Conservation (phyloP, 1,140 invertebrate species). For the Nixonia krombeini region DNA sequence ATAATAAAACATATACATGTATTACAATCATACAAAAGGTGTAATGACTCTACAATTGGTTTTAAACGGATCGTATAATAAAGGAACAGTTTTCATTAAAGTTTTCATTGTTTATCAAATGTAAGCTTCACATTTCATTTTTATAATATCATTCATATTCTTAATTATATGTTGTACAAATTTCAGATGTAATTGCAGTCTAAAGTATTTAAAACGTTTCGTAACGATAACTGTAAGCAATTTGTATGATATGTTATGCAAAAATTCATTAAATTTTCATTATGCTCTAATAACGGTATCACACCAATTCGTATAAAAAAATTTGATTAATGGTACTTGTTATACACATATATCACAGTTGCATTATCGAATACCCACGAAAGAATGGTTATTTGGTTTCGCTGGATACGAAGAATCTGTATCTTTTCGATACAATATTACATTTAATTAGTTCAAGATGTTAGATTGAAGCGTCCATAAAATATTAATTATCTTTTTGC, state of each 20-base stretch:
- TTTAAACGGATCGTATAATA: too few species aligned
- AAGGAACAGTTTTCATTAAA: too few species aligned
- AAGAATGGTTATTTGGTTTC: constrained; percentile 2
- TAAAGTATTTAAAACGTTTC: too few species aligned
- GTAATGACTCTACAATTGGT: too few species aligned
- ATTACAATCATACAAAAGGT: too few species aligned
- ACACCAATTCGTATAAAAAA: constrained; percentile 14
- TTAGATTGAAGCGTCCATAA: background rate
- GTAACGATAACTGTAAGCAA: too few species aligned
- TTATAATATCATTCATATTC: too few species aligned
- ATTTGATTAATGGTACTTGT: constrained; percentile 28
- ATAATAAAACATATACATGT: too few species aligned
- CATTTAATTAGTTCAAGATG: background rate
- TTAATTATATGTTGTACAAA: too few species aligned
- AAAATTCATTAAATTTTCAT: background rate
- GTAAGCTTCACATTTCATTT: too few species aligned
- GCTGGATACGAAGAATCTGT: background rate
- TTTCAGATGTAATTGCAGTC: too few species aligned
- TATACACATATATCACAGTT: constrained; percentile 37
- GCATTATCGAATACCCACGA: constrained; percentile 18
- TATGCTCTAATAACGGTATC: background rate
- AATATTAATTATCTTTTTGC: background rate
- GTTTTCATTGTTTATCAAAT: too few species aligned
- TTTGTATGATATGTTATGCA: background rate
- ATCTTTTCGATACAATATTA: background rate